Evolutionary conservation across 2,888 invertebrate genomes (phyloP).

Genomic region (Venusia cambrica): DNA sequence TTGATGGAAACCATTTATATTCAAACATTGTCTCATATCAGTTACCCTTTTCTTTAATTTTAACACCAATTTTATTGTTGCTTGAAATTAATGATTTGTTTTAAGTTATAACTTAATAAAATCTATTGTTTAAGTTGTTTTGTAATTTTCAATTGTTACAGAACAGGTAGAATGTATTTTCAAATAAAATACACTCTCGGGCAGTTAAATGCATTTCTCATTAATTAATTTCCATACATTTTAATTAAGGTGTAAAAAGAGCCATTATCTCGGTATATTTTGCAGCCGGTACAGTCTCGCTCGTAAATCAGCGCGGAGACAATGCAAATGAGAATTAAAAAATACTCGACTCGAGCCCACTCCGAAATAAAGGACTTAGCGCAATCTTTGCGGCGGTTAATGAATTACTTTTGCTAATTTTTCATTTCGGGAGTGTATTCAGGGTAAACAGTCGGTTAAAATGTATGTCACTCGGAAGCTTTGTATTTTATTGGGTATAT

Average conservation of each 20-base stretch:
- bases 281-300: constrained; percentile 40
- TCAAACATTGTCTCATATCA: no score
- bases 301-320: constrained; percentile 71
- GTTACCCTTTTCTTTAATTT: no score
- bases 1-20: no score
- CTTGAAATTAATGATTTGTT: no score
- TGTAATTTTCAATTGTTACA: no score
- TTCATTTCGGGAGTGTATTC: constrained; percentile 47
- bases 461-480: not conserved
- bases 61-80: no score
- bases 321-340: constrained; percentile 79
- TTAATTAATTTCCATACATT: constrained; percentile 59
- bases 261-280: constrained; percentile 70
- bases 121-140: no score
- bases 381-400: constrained; percentile 73
- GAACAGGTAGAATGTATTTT: no score
- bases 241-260: constrained; percentile 72
- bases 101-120: no score
- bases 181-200: not conserved
- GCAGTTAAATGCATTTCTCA: constrained; percentile 23
- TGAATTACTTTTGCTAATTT: constrained; percentile 78
- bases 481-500: no score
- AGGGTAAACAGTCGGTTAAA: constrained; percentile 2
- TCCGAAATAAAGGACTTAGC: constrained; percentile 72
- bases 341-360: constrained; percentile 68